Conservation (phyloP, 2,888 invertebrate genomes). For the Chaitophorus viminalis region DNA sequence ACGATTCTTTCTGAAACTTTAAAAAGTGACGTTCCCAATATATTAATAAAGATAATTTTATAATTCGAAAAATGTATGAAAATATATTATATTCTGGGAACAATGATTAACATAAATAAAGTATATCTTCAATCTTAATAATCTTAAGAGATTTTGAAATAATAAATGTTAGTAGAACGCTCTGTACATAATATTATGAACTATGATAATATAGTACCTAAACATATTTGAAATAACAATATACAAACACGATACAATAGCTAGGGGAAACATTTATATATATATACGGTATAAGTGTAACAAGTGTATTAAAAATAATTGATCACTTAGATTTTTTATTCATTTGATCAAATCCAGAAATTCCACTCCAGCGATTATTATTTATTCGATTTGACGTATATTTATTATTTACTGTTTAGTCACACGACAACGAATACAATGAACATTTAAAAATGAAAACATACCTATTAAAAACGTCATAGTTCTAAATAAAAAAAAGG, state of each 20-base stretch:
- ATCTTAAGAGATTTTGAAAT: too few species aligned
- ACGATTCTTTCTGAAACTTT: too few species aligned
- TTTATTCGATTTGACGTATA: constrained; percentile 16
- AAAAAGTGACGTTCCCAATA: too few species aligned
- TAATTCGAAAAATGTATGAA: too few species aligned
- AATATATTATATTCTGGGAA: too few species aligned
- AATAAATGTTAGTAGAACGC: too few species aligned
- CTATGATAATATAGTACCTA: background rate
- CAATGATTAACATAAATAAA: too few species aligned
- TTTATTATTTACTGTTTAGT: background rate
- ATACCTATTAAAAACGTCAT: background rate
- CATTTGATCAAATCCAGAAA: constrained; percentile 33
- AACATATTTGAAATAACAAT: background rate
- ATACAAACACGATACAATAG: background rate
- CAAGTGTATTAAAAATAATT: constrained; percentile 21
- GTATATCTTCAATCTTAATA: background rate
- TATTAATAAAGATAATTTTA: too few species aligned
- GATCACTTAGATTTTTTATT: background rate
- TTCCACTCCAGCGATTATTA: background rate
- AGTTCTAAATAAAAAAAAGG: background rate
- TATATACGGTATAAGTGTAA: background rate
- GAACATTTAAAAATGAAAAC: background rate
- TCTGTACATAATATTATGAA: background rate
- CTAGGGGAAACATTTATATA: background rate
- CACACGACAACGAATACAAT: background rate